phyloP scores from a whole-genome alignment of 2,797 vertebrate species.

The Danio kyathit region DNA sequence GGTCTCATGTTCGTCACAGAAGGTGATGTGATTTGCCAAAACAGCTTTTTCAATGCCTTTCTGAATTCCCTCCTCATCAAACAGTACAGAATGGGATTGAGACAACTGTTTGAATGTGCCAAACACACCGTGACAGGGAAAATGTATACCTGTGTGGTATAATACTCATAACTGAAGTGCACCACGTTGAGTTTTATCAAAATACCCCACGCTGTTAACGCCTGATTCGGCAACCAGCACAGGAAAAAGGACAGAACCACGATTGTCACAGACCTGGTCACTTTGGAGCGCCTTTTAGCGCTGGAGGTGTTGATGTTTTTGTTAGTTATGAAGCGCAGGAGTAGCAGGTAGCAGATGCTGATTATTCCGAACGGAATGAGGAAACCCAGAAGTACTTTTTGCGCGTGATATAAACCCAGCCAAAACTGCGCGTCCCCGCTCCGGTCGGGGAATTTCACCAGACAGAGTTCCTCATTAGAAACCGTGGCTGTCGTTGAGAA shows the following conservation, averaged over 20 bases:
- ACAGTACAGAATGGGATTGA: slow-evolving; percentile 95
- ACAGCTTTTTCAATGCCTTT: slow-evolving; percentile 88
- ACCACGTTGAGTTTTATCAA: slow-evolving; percentile 92
- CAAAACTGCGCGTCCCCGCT: slow-evolving; percentile 86
- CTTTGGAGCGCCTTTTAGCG: slow-evolving; percentile 88
- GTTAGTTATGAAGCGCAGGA: slow-evolving; percentile 88
- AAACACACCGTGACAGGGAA: slow-evolving; percentile 95
- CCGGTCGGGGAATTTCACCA: slow-evolving; percentile 88
- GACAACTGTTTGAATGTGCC: slow-evolving; percentile 96
- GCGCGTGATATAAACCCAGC: slow-evolving; percentile 92
- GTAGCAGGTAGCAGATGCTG: slow-evolving; percentile 87
- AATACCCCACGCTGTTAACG: slow-evolving; percentile 92
- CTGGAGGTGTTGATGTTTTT: slow-evolving; percentile 83
- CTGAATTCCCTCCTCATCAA: slow-evolving; percentile 94
- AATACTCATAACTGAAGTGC: slow-evolving; percentile 91
- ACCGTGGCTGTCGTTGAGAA: slow-evolving; percentile 90
- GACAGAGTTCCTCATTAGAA: slow-evolving; percentile 89
- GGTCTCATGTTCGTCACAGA: slow-evolving; percentile 85
- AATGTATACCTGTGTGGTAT: slow-evolving; percentile 89
- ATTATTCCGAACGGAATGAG: slow-evolving; percentile 86
- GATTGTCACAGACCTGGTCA: slow-evolving; percentile 92
- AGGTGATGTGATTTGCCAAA: slow-evolving; percentile 88
- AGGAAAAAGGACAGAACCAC: slow-evolving; percentile 96
- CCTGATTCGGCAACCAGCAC: slow-evolving; percentile 97
- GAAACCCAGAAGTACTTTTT: slow-evolving; percentile 93